Evolutionary conservation across 2,888 invertebrate species (phyloP).

Genomic region (Drosophila picticornis): DNA sequence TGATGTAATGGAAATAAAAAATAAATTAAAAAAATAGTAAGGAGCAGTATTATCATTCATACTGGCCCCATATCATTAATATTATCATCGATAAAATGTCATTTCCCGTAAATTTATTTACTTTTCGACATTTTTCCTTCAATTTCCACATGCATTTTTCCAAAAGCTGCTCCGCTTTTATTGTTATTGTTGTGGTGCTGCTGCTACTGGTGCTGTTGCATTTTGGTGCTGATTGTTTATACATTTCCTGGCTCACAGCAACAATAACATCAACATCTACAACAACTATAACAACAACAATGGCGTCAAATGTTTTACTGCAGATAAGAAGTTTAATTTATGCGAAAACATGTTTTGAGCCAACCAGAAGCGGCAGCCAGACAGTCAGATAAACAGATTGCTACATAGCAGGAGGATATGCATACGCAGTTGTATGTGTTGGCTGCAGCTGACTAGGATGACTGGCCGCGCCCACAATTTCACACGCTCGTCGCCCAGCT

Average conservation of each 20-base stretch:
- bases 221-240: conserved; percentile 40
- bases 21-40: neutral
- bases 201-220: conserved; percentile 20
- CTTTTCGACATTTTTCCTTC: conserved; percentile 48
- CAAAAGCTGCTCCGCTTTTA: conserved; percentile 18
- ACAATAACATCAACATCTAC: conserved; percentile 32
- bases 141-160: conserved; percentile 24
- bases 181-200: conserved; percentile 35
- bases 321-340: conserved; percentile 83
- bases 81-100: conserved; percentile 69
- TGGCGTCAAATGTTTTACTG: conserved; percentile 78
- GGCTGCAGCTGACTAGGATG: conserved; percentile 48
- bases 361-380: conserved; percentile 52
- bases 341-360: conserved; percentile 81
- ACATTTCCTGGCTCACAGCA: conserved; percentile 59
- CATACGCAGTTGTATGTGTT: conserved; percentile 14
- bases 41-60: neutral
- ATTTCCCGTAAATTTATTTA: conserved; percentile 64
- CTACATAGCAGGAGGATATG: conserved; percentile 22
- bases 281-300: conserved; percentile 47
- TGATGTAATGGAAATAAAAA: neutral
- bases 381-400: conserved; percentile 58
- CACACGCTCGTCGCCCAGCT: conserved; percentile 54
- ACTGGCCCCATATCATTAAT: conserved; percentile 59
- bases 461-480: conserved; percentile 60